Evolutionary conservation across 2,113 vertebrate species (phyloP).

Genomic region (Grammomys surdaster): DNA sequence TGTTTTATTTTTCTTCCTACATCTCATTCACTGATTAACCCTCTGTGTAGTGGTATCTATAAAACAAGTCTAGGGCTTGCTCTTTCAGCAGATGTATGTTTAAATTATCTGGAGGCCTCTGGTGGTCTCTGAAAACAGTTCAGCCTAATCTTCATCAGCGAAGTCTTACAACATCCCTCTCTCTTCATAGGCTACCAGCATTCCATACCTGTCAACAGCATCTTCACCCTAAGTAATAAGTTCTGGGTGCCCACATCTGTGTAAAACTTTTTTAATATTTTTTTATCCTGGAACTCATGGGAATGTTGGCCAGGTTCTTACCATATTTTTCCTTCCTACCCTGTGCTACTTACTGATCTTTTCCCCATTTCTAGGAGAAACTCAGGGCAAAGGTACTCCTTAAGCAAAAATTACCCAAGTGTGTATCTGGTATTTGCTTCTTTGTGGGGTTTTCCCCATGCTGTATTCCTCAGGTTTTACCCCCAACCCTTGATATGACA

Average conservation of each 20-base stretch:
- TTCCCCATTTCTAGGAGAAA: not conserved
- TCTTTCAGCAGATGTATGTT: not conserved
- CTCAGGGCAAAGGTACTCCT: not conserved
- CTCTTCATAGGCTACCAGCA: not conserved
- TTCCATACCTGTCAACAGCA: not conserved
- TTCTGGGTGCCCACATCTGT: not conserved
- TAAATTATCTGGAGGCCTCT: not conserved
- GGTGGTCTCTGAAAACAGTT: not conserved
- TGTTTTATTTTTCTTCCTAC: not conserved
- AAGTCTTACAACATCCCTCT: not conserved
- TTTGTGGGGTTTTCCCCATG: too few relatives aligned
- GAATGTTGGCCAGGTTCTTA: not conserved
- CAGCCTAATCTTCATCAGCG: not conserved
- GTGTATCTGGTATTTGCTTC: too few relatives aligned
- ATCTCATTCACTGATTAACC: not conserved
- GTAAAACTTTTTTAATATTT: not conserved
- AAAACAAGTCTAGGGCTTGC: not conserved
- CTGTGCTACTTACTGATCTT: not conserved
- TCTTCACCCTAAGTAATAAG: not conserved
- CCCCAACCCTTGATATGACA: too few relatives aligned
- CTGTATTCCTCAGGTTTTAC: too few relatives aligned
- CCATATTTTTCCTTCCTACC: accelerated
- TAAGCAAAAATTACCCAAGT: not conserved
- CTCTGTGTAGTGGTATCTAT: not conserved
- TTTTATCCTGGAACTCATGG: not conserved